Evolutionary conservation across 2,113 vertebrate genomes (phyloP).

Genomic region (Rhinoptilus africanus): DNA sequence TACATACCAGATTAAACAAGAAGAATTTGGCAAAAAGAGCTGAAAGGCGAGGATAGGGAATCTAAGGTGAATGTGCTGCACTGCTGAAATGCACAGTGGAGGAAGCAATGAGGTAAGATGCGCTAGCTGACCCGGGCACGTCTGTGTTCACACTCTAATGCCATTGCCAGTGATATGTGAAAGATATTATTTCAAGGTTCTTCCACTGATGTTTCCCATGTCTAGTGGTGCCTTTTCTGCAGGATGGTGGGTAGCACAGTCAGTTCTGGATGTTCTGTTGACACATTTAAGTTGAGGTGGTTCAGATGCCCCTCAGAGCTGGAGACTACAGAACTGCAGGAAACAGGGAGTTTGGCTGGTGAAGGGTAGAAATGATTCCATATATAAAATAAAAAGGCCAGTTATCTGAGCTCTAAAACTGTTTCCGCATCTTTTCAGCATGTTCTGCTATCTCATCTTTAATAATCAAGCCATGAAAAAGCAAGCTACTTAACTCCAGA

Average conservation of each 20-base stretch:
- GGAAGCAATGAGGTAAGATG: background rate
- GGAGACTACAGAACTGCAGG: background rate
- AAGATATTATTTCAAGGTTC: background rate
- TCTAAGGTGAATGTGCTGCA: background rate
- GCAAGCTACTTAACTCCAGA: constrained; percentile 59
- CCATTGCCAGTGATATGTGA: background rate
- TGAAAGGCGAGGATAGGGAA: background rate
- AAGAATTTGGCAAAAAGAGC: background rate
- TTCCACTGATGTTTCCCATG: background rate
- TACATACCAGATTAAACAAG: background rate
- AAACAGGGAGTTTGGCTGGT: background rate
- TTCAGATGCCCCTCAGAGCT: background rate
- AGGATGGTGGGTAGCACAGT: background rate
- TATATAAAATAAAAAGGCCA: constrained; percentile 16
- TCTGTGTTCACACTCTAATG: background rate
- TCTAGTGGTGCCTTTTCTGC: background rate
- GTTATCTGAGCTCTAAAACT: constrained; percentile 7
- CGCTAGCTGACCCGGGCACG: background rate
- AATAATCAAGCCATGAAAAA: constrained; percentile 62
- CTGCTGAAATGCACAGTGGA: background rate
- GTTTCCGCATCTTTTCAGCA: constrained; percentile 38
- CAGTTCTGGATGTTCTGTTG: background rate
- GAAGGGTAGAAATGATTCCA: constrained; percentile 41
- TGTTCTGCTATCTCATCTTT: constrained; percentile 52
- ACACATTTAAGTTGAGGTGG: background rate